Percentiles rank a stretch among this genome's conserved stretches.
Evolutionary conservation across 2,797 vertebrate species (phyloP).

Genomic region (Syngnathus rostellatus): DNA sequence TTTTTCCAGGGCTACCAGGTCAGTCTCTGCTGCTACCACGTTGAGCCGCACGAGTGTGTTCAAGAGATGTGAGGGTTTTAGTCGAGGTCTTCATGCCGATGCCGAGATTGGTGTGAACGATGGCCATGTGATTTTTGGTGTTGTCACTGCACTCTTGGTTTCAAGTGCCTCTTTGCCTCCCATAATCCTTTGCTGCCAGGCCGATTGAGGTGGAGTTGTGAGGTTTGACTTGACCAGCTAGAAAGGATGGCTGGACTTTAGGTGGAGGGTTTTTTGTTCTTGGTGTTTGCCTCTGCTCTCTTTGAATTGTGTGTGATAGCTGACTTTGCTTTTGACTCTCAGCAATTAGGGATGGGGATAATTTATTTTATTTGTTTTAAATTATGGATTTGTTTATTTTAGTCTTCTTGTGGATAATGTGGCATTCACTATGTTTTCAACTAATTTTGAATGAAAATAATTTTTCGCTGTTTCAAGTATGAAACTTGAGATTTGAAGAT

Average conservation of each 20-base stretch:
- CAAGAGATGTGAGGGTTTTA: neutral
- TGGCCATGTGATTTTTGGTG: neutral
- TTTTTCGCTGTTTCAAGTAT: no score
- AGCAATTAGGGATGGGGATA: neutral
- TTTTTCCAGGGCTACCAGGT: constrained; percentile 98
- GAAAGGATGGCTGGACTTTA: constrained; percentile 4
- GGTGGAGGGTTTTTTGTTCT: neutral
- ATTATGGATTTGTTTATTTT: no score
- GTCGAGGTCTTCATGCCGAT: neutral
- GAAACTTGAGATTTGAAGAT: no score
- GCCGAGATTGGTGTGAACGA: neutral
- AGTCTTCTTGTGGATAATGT: no score
- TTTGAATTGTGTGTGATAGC: constrained; percentile 1
- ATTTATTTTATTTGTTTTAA: neutral
- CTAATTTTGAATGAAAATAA: no score
- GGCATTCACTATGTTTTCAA: no score
- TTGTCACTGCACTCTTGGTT: constrained; percentile 9
- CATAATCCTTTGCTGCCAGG: constrained; percentile 43
- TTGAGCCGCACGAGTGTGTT: neutral
- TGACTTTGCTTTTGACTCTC: neutral
- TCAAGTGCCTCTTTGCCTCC: constrained; percentile 31
- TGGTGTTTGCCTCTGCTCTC: neutral
- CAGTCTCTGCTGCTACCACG: constrained; percentile 31
- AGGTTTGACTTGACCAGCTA: constrained; percentile 54
- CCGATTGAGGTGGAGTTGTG: constrained; percentile 46